A percentile compares a stretch with the other conserved stretches of the same genome.
phyloP scores from a whole-genome alignment of 2,888 invertebrate genomes.

The Morpho helenor region DNA sequence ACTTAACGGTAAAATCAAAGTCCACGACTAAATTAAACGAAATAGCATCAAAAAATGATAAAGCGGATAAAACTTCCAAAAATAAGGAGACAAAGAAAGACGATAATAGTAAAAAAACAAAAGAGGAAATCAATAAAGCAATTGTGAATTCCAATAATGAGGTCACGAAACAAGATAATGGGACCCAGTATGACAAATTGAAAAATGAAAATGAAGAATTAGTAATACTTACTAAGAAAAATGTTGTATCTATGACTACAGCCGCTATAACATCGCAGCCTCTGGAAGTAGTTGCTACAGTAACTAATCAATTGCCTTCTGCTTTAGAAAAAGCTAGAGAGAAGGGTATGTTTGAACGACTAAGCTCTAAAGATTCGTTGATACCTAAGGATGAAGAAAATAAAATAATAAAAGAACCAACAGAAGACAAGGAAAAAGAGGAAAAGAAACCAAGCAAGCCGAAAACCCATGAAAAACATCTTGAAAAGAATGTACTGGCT shows the following conservation, averaged over 20 bases:
- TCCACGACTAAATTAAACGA: constrained; percentile 56
- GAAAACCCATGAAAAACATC: constrained; percentile 38
- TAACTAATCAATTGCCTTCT: constrained; percentile 73
- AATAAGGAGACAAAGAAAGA: constrained; percentile 32
- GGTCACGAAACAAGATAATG: constrained; percentile 60
- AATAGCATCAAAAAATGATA: constrained; percentile 39
- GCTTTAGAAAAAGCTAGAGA: constrained; percentile 73
- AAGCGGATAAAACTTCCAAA: constrained; percentile 27
- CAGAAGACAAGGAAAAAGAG: constrained; percentile 40
- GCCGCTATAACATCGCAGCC: constrained; percentile 79
- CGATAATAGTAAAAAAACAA: constrained; percentile 20
- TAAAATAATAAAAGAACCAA: constrained; percentile 35
- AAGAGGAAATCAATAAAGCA: constrained; percentile 30
- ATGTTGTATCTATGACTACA: constrained; percentile 78
- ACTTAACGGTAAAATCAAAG: constrained; percentile 49
- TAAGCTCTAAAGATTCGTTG: constrained; percentile 69
- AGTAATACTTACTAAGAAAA: constrained; percentile 69
- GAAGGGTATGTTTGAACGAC: constrained; percentile 66
- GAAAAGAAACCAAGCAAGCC: constrained; percentile 47
- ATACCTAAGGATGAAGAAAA: constrained; percentile 50
- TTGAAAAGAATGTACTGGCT: constrained; percentile 40
- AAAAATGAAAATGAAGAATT: constrained; percentile 63
- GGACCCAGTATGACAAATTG: constrained; percentile 69
- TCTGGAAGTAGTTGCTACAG: constrained; percentile 73
- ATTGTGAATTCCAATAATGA: constrained; percentile 39